phyloP scores from a whole-genome alignment of 2,888 invertebrate species.

The Dicranocentrus wangi region DNA sequence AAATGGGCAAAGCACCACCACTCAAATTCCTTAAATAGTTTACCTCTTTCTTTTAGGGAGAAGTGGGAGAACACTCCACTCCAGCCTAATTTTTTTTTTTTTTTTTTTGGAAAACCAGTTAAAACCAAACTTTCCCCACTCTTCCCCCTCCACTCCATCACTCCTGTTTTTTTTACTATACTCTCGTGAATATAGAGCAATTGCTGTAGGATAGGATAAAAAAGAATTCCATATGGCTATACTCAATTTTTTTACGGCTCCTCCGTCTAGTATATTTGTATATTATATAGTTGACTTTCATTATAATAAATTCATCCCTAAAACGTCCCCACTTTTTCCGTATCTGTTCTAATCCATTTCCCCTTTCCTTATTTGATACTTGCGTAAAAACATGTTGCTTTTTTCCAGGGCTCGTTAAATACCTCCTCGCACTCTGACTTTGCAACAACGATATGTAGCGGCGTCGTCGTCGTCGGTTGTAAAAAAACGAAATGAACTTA shows the following conservation, averaged over 20 bases:
- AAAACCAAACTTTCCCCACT: conserved; percentile 52
- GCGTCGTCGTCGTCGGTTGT: background rate
- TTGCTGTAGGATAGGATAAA: too few relatives aligned
- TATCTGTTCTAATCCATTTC: conserved; percentile 56
- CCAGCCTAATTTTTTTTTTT: conserved; percentile 41
- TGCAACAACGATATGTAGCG: background rate
- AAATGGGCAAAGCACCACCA: conserved; percentile 29
- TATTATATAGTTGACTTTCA: conserved; percentile 31
- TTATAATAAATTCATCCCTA: conserved; percentile 53
- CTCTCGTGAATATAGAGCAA: too few relatives aligned
- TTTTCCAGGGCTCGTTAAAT: too few relatives aligned
- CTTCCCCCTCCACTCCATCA: too few relatives aligned
- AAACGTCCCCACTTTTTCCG: conserved; percentile 27
- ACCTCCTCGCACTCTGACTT: too few relatives aligned
- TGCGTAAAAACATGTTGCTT: conserved; percentile 50
- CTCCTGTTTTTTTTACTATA: too few relatives aligned
- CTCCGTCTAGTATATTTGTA: conserved; percentile 3
- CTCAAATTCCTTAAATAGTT: conserved; percentile 45
- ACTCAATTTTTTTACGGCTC: too few relatives aligned
- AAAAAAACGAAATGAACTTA: conserved; percentile 28
- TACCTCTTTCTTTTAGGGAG: background rate
- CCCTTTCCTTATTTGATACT: conserved; percentile 23
- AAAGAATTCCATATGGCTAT: too few relatives aligned
- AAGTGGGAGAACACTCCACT: background rate
- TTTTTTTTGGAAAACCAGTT: conserved; percentile 61